These are phyloP conservation scores for Melanotus villosus DNA, from an alignment of 2,888 invertebrate species.

Conservation along the genomic window DNA sequence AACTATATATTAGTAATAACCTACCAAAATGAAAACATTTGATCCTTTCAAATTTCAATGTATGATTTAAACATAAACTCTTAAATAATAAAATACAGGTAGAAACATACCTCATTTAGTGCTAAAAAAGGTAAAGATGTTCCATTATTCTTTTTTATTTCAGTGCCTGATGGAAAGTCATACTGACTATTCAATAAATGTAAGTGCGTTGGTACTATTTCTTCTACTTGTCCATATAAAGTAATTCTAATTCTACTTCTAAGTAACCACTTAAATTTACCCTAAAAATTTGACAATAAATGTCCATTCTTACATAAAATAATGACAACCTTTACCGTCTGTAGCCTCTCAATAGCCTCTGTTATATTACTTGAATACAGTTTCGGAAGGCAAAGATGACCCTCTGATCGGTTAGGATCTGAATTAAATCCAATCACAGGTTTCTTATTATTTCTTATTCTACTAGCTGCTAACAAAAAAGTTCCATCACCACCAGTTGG, in stretches of 20 bases:
- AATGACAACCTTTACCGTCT: slow-evolving; percentile 72
- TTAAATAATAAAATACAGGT: too few relatives aligned
- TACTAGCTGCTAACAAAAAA: slow-evolving; percentile 92
- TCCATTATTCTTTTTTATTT: slow-evolving; percentile 50
- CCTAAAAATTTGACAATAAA: slow-evolving; percentile 68
- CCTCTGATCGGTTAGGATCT: slow-evolving; percentile 93
- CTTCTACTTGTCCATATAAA: slow-evolving; percentile 76
- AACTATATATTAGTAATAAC: too few relatives aligned
- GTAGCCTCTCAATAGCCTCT: slow-evolving; percentile 83
- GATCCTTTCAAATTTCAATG: too few relatives aligned
- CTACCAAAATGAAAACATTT: too few relatives aligned
- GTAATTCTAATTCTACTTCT: slow-evolving; percentile 92
- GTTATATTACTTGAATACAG: slow-evolving; percentile 86
- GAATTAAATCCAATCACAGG: slow-evolving; percentile 99
- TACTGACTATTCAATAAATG: slow-evolving; percentile 61
- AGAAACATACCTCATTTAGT: slow-evolving; percentile 86
- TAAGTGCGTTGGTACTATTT: slow-evolving; percentile 68
- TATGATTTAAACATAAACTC: too few relatives aligned
- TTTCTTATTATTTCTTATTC: slow-evolving; percentile 81
- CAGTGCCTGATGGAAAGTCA: slow-evolving; percentile 27
- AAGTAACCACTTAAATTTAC: slow-evolving; percentile 88
- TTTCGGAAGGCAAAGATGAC: slow-evolving; percentile 90
- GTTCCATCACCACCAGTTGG: slow-evolving; percentile 98
- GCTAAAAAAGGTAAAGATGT: slow-evolving; percentile 89
- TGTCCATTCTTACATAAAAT: background rate